Evolutionary conservation across 2,888 invertebrate genomes (phyloP).

Genomic region (Cerceris rybyensis): DNA sequence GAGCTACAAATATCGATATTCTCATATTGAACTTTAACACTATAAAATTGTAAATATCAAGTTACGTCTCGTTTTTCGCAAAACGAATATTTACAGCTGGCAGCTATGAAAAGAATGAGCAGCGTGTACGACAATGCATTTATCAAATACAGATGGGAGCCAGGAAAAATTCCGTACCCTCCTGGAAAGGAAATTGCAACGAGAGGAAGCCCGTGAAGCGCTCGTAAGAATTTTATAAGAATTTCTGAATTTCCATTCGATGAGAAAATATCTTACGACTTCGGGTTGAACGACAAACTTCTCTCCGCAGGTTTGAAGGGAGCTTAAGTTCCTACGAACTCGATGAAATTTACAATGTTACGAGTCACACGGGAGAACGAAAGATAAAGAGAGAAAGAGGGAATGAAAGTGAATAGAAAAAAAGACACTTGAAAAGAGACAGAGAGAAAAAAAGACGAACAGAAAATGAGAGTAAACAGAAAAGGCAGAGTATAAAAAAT

Average conservation of each 20-base stretch:
- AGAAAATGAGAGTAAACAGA: no score
- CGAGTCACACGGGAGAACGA: conserved; percentile 16
- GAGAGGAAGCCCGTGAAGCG: neutral
- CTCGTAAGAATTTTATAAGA: conserved; percentile 13
- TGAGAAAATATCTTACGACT: conserved; percentile 11
- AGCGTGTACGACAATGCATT: neutral
- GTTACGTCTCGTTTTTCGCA: neutral
- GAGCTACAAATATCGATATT: no score
- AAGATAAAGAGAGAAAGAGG: neutral
- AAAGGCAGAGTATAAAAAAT: neutral
- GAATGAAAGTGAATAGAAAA: no score
- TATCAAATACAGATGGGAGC: neutral
- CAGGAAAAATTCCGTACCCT: neutral
- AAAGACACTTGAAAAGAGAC: no score
- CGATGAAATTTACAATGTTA: conserved; percentile 32
- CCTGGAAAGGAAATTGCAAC: neutral
- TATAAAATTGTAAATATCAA: neutral
- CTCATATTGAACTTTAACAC: no score
- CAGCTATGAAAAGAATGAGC: neutral
- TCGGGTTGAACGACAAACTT: conserved; percentile 13
- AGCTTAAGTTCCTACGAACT: conserved; percentile 3
- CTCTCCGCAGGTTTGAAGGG: conserved; percentile 4
- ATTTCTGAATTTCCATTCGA: conserved; percentile 3
- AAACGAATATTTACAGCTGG: neutral
- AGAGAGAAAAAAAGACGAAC: no score